phyloP scores from a whole-genome alignment of 1,140 invertebrate genomes.

The Ladona fulva region DNA sequence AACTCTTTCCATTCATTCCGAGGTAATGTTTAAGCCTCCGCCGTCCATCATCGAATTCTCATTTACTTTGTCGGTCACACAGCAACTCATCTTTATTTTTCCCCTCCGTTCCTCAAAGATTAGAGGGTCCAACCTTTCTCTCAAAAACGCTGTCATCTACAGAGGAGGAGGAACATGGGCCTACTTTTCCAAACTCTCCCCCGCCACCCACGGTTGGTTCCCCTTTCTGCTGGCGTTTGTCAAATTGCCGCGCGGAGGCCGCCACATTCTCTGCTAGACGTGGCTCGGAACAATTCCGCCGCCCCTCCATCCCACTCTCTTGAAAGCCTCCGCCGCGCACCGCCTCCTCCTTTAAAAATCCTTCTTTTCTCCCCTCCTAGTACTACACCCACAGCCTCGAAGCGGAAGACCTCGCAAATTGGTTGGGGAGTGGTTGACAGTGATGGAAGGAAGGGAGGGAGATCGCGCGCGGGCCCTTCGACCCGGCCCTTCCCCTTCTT shows the following conservation, averaged over 20 bases:
- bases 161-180: not conserved
- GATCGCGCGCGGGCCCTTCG: not conserved
- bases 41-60: not conserved
- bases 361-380: not conserved
- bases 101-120: not conserved
- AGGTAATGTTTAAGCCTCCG: not conserved
- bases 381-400: not conserved
- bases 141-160: constrained; percentile 5
- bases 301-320: not conserved
- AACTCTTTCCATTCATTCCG: not conserved
- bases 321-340: not conserved
- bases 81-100: not conserved
- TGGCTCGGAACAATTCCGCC: not conserved
- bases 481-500: not conserved
- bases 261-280: constrained; percentile 2
- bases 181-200: not conserved
- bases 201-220: not conserved
- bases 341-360: too few relatives aligned
- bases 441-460: not conserved
- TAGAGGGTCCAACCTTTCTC: constrained; percentile 2
- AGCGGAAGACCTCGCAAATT: constrained; percentile 3
- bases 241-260: not conserved
- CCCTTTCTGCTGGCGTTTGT: not conserved
- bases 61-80: constrained; percentile 9
- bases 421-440: constrained; percentile 6